Evolutionary conservation across 1,140 invertebrate genomes (phyloP), one percentile per base, ranked within the genome.

Genomic region (Ips nitidus): DNA sequence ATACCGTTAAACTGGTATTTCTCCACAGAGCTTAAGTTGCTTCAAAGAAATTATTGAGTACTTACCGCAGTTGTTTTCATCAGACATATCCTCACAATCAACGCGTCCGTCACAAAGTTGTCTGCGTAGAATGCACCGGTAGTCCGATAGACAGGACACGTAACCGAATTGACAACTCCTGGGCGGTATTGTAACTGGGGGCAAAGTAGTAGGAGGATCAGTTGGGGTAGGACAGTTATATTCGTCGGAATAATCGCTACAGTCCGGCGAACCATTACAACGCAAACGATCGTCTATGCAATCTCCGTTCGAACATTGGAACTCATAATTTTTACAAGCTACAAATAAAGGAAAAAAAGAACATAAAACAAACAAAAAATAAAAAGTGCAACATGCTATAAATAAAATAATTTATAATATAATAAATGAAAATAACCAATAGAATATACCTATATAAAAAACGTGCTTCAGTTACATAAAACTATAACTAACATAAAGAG

Each of bases 171-270:
- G 77, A 69, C 86, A 88, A 37, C 74, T 75, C 41, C 69, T 76
- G 73, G 72, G 66, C 37, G 66, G 69, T 70, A 76, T 70, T 53
- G 66, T 50, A 43, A 47, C 50, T 64, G 69, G 69, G 66, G 74
- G 66, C 60, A 64, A 65, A 68, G 73, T 67, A 59, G 50, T 62
- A 41, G 59, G 42, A 4, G 42, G 40, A 5, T 76, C 66, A 40
- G 72, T 60, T 58, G 73, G 52, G 53, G 70, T 73, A 41, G 69
- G 63, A 71, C 83, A 84, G 70, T 81, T 77, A 6, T 82, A 78
- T 81, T 95, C 93, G 81, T 95, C 94, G 55, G 90, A 90, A 39
- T 83, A 83, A 78, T 95, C 93, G 1, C 76, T 76, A 77, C 93
- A 95, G 66, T 93, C 86, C 6, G 69, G 67, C 47, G 80, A 78